A percentile compares a stretch with the other conserved stretches of the same genome.
These are phyloP conservation scores for Bostrychus sinensis DNA, from an alignment of 2,113 vertebrate genomes.

Conservation along the genomic window DNA sequence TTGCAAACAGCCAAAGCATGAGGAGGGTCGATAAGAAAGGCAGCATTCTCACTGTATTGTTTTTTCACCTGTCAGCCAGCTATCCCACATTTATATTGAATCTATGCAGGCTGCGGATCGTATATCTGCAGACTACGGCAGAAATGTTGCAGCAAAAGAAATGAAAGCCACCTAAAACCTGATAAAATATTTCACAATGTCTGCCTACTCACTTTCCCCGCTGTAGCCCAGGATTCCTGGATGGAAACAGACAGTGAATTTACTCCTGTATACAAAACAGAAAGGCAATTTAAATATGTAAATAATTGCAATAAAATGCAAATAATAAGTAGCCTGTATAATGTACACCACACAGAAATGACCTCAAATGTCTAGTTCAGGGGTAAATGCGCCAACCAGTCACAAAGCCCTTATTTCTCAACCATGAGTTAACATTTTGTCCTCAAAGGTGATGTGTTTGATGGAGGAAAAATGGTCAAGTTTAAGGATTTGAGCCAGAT, in stretches of 20 bases:
- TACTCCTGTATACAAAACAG: constrained; percentile 18
- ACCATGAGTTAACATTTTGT: too few relatives aligned
- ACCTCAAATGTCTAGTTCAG: too few relatives aligned
- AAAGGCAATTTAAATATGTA: not conserved
- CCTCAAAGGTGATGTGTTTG: too few relatives aligned
- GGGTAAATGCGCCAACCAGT: too few relatives aligned
- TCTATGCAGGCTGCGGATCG: constrained; percentile 55
- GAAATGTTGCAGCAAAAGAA: constrained; percentile 42
- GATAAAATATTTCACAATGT: constrained; percentile 30
- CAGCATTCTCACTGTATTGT: constrained; percentile 63
- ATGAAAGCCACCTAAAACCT: constrained; percentile 36
- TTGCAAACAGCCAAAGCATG: too few relatives aligned
- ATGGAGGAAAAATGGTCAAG: too few relatives aligned
- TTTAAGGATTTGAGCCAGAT: too few relatives aligned
- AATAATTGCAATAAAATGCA: too few relatives aligned
- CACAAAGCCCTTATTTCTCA: too few relatives aligned
- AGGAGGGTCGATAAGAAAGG: constrained; percentile 64
- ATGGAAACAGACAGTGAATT: constrained; percentile 34
- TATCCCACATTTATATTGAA: constrained; percentile 59
- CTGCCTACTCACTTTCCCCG: constrained; percentile 20
- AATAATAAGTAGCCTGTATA: too few relatives aligned
- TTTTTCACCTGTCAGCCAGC: constrained; percentile 57
- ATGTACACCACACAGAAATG: too few relatives aligned
- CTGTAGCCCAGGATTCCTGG: constrained; percentile 5
- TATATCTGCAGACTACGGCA: constrained; percentile 57